Base-by-base conservation (phyloP, 1,140 invertebrate species). In the Pissodes strobi region DNA sequence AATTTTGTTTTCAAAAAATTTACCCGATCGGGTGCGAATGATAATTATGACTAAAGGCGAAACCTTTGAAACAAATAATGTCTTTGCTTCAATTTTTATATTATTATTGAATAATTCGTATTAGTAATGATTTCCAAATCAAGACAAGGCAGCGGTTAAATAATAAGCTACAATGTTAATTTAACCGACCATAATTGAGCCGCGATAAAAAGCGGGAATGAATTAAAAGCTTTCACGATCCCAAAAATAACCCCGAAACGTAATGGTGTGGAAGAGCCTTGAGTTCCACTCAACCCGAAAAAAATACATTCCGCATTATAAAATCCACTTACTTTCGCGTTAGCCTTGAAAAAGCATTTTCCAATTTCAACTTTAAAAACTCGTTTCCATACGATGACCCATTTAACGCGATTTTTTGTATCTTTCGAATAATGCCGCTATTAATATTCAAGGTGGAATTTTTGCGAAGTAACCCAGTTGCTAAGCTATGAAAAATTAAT, bases 351-450 rank as follows among this genome's bases (percentile, higher is more conserved):
- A 52, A 52, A 23, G 4, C 25, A 9, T 9, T 15, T 52, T 18
- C 23, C 25, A 13, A 34, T 52, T 30, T 18, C 49, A 37, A 17
- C 12, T 30, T 52, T 52, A 52, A 52, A 27, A 37, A 13, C 25
- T 34, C 30, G 12, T 52, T 52, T 52, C 23, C 23, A 37, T 52
- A 34, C 49, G 25, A 34, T 34, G 25, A 34, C 49, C 30, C 30
- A 52, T 22, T 34, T 34, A 52, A 52, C 30, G 25, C 22, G 30
- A 34, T 15, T 30, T 37, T 52, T 52, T 52, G 49, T 37, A 46
- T 19, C 49, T 30, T 52, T 13, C 5, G 22, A 17, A 52, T 52
- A 30, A 52, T 52, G 13, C 25, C 6, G 23, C 18, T 27, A 52
- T 52, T 30, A 52, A 52, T 34, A 52, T 52, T 34, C 49, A 37